Percentiles rank a stretch among this genome's conserved stretches.
These are phyloP conservation scores for Pteromalus puparum DNA, from an alignment of 1,140 invertebrate genomes.

Conservation along the genomic window DNA sequence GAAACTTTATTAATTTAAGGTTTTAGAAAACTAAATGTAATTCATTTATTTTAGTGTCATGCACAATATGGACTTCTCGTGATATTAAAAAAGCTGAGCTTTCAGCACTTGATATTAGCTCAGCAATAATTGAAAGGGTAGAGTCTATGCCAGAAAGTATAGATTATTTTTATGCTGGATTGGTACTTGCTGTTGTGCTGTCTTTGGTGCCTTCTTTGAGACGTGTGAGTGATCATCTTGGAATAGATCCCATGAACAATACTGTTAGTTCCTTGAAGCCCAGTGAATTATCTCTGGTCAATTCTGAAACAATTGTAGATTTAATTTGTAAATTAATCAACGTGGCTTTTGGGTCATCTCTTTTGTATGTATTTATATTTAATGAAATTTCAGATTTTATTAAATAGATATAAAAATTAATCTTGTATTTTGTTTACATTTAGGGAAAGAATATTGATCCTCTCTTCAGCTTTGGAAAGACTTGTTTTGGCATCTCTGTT, in stretches of 20 bases:
- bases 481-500: slow-evolving; percentile 86
- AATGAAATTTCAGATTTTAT: slow-evolving; percentile 50
- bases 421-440: slow-evolving; percentile 55
- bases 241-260: slow-evolving; percentile 65
- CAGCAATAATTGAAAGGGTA: slow-evolving; percentile 92
- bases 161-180: slow-evolving; percentile 88
- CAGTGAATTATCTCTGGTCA: slow-evolving; percentile 68
- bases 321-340: slow-evolving; percentile 68
- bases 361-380: slow-evolving; percentile 64
- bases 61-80: slow-evolving; percentile 93
- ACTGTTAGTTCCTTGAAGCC: slow-evolving; percentile 63
- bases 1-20: neutral
- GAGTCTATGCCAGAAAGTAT: slow-evolving; percentile 88
- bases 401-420: slow-evolving; percentile 24
- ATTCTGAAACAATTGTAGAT: slow-evolving; percentile 65
- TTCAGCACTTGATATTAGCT: slow-evolving; percentile 95
- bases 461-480: slow-evolving; percentile 82
- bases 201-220: slow-evolving; percentile 78
- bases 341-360: slow-evolving; percentile 69
- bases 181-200: slow-evolving; percentile 77
- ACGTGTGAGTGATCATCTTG: slow-evolving; percentile 74
- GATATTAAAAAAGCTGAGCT: slow-evolving; percentile 94
- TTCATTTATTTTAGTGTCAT: slow-evolving; percentile 82
- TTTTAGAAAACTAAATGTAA: slow-evolving; percentile 35
- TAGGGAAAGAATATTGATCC: slow-evolving; percentile 80